Percentiles rank a stretch among this genome's conserved stretches.
These are phyloP conservation scores for Chaenogobius annularis DNA, from an alignment of 2,113 vertebrate species.

Conservation along the genomic window DNA sequence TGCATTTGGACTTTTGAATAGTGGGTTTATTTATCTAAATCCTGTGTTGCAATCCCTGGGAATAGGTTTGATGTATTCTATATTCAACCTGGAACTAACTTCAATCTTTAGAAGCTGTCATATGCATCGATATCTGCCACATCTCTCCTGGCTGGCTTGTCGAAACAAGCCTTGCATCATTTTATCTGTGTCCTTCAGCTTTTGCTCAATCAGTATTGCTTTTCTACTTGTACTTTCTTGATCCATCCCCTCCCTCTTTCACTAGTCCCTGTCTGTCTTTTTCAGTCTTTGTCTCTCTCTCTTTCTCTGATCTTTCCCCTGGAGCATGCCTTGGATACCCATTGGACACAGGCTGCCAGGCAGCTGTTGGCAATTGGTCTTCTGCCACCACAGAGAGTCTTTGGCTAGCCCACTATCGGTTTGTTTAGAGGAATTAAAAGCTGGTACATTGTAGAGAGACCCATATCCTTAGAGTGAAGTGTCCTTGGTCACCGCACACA, in stretches of 20 bases:
- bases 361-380: conserved; percentile 58
- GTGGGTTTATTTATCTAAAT: conserved; percentile 34
- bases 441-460: conserved; percentile 54
- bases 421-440: conserved; percentile 73
- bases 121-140: conserved; percentile 22
- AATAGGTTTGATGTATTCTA: conserved; percentile 38
- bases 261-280: conserved; percentile 35
- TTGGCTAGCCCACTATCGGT: conserved; percentile 53
- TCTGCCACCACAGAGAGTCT: conserved; percentile 42
- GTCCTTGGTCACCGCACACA: conserved; percentile 26
- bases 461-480: conserved; percentile 38
- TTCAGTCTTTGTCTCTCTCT: conserved; percentile 21
- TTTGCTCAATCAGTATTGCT: conserved; percentile 22
- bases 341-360: conserved; percentile 49
- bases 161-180: conserved; percentile 35
- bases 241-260: conserved; percentile 24
- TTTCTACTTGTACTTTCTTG: conserved; percentile 33
- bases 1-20: conserved; percentile 25
- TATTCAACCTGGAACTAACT: conserved; percentile 35
- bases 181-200: conserved; percentile 47
- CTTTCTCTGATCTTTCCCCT: conserved; percentile 57
- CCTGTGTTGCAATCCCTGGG: conserved; percentile 17
- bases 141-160: conserved; percentile 20
- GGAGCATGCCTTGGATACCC: conserved; percentile 59
- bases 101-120: conserved; percentile 23